Evolutionary conservation across 1,140 invertebrate genomes (phyloP), one percentile per base, ranked within the genome.

Genomic region (Eubasilissa regina): DNA sequence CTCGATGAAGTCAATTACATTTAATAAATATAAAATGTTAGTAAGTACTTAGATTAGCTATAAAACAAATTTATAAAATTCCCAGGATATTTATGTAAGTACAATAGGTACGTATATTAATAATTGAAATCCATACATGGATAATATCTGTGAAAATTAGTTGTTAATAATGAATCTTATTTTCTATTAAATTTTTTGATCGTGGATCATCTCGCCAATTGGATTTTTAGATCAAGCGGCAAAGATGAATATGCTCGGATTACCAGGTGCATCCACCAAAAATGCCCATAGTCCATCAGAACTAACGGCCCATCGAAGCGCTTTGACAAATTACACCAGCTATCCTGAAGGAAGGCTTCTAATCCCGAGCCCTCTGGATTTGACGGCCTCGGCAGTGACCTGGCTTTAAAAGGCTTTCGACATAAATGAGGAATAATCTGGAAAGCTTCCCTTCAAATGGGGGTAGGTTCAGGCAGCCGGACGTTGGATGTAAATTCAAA

Each of bases 401-500:
- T 74, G 77, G 68, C 74, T 79, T 79, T 79, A 82, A 82, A 82
- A 82, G 81, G 81, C 77, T 79, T 79, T 66, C 75, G 62, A 77
- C 81, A 82, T 78, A 82, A 82, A 82, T 82, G 81, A 82, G 81
- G 81, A 77, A 77, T 82, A 82, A 82, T 82, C 77, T 82, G 66
- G 64, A 68, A n/a, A 15, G 81, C 74, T 77, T 82, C 77, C 47
- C 62, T 66, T 55, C 72, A 47, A 73, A 74, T 66, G 64, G 78
- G 70, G 77, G 76, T 44, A 55, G 66, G 15, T 53, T n/a, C 17
- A 45, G 58, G 70, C 48, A 15, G 43, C 35, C 68, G 81, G 79
- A 79, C 79, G 77, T 56, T 79, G 75, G 78, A 82, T 79, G 81
- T 82, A 82, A 82, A 82, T 82, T 82, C 78, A 79, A 82, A 82